Conservation (phyloP, 2,797 vertebrate genomes). For the Philypnodon macrostomus region DNA sequence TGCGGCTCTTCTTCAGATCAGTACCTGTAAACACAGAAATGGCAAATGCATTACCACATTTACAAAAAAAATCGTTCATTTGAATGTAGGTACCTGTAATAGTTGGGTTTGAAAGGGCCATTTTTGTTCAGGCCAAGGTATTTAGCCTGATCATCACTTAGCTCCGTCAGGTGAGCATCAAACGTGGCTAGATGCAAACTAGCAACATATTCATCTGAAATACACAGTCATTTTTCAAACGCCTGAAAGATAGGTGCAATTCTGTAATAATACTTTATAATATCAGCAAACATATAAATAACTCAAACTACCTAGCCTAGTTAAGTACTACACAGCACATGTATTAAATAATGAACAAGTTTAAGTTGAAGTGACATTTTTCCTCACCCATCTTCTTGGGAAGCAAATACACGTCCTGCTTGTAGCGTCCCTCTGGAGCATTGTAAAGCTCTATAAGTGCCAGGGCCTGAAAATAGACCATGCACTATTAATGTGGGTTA, state of each 20-base stretch:
- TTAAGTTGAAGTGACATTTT: conserved; percentile 6
- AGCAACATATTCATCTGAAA: conserved; percentile 91
- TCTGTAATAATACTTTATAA: no score
- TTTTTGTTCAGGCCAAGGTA: conserved; percentile 96
- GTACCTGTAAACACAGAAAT: conserved; percentile 61
- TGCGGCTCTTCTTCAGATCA: conserved; percentile 45
- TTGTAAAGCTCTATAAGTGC: conserved; percentile 95
- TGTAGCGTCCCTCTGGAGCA: conserved; percentile 92
- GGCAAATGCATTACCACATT: not conserved
- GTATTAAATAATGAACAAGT: conserved; percentile 2
- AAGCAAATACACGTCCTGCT: conserved; percentile 93
- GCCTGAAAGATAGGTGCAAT: no score
- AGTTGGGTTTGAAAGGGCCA: conserved; percentile 95
- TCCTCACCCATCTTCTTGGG: conserved; percentile 96
- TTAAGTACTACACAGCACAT: not conserved
- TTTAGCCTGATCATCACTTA: conserved; percentile 91
- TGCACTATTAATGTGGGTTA: conserved; percentile 13
- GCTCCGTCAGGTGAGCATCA: conserved; percentile 91
- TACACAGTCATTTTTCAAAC: conserved; percentile 11
- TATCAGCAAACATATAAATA: not conserved
- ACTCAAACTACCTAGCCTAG: not conserved
- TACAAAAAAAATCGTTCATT: no score
- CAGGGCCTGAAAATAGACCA: conserved; percentile 79
- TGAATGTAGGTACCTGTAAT: conserved; percentile 83
- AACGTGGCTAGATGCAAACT: conserved; percentile 90